Conservation (phyloP, 2,888 invertebrate species). For the Chydorus sphaericus region DNA sequence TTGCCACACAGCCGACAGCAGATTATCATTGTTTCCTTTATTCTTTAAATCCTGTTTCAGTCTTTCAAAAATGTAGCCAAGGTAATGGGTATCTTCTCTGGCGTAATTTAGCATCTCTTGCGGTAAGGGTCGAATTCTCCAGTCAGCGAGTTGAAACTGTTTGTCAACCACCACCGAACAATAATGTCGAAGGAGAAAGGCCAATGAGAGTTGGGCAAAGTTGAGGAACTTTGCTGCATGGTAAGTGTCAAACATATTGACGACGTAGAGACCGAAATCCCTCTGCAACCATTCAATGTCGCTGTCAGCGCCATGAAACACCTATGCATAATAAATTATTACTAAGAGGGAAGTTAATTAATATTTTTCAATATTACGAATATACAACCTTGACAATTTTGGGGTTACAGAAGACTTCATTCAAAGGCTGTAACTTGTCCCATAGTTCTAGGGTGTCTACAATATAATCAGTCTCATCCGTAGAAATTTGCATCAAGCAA, state of each 20-base stretch:
- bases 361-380: background rate
- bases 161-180: conserved; percentile 71
- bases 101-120: conserved; percentile 69
- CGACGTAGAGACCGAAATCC: conserved; percentile 85
- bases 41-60: conserved; percentile 59
- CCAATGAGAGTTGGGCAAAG: conserved; percentile 53
- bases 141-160: conserved; percentile 83
- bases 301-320: conserved; percentile 78
- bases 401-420: conserved; percentile 79
- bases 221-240: conserved; percentile 64
- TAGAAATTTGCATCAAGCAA: conserved; percentile 89
- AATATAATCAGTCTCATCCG: conserved; percentile 63
- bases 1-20: conserved; percentile 53
- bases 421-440: conserved; percentile 62
- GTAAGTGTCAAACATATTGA: conserved; percentile 94
- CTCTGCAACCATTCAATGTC: conserved; percentile 90
- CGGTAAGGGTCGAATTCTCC: conserved; percentile 82
- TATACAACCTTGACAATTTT: conserved; percentile 71
- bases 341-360: background rate
- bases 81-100: conserved; percentile 83
- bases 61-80: conserved; percentile 72
- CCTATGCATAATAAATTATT: conserved; percentile 33
- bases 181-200: conserved; percentile 60
- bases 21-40: conserved; percentile 45
- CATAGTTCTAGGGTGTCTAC: conserved; percentile 76